phyloP scores from a whole-genome alignment of 37 sponge, comb jelly and placozoan genomes.

The Ianthella basta region DNA sequence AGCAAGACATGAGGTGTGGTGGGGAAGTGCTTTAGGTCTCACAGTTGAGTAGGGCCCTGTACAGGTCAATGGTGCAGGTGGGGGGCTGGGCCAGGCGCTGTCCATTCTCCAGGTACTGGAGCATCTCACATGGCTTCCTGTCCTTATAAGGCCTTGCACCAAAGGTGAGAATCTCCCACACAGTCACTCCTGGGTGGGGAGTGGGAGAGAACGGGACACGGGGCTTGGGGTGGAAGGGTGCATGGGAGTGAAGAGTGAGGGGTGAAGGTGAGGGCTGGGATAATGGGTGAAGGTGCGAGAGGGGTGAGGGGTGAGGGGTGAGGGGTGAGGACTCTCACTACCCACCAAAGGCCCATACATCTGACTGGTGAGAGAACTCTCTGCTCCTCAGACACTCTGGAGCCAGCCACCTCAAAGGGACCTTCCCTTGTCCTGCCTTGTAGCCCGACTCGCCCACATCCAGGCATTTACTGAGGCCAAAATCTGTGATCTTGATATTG shows the following conservation, averaged over 20 bases:
- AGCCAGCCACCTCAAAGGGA: constrained; percentile 89
- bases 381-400: constrained; percentile 70
- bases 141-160: constrained; percentile 67
- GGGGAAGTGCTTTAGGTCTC: not conserved
- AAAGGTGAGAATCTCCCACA: constrained; percentile 90
- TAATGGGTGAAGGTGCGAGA: not conserved
- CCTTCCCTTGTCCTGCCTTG: constrained; percentile 71
- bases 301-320: not conserved
- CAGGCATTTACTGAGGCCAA: constrained; percentile 83
- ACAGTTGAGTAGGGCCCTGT: constrained; percentile 68
- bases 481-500: constrained; percentile 91
- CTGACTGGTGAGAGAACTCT: constrained; percentile 82
- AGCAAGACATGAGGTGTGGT: too few species aligned
- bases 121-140: constrained; percentile 49
- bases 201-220: not conserved
- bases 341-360: constrained; percentile 86
- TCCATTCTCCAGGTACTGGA: constrained; percentile 58
- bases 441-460: constrained; percentile 76
- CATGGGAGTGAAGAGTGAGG: too few species aligned
- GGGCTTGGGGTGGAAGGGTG: not conserved
- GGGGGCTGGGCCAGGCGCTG: constrained; percentile 68
- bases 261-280: too few species aligned
- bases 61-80: constrained; percentile 66
- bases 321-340: too few species aligned
- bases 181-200: constrained; percentile 59